A percentile compares a stretch with the other conserved stretches of the same genome.
These are phyloP conservation scores for Grallaria varia DNA, from an alignment of 2,113 vertebrate species.

Conservation along the genomic window DNA sequence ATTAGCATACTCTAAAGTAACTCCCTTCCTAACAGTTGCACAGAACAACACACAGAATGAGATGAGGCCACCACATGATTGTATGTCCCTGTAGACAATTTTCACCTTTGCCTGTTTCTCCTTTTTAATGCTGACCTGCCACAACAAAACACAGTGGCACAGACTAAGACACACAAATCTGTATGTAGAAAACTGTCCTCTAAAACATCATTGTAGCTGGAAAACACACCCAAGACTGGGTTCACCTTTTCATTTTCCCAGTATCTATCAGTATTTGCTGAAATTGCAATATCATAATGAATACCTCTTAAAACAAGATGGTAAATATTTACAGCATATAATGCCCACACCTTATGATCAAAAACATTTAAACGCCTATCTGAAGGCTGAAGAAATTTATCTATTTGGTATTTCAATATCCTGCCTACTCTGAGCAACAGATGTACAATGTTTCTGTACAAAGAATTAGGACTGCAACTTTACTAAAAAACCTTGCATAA, in stretches of 20 bases:
- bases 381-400: background rate
- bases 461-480: constrained; percentile 17
- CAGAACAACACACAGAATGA: background rate
- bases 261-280: background rate
- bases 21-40: background rate
- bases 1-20: background rate
- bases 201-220: background rate
- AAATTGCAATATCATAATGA: background rate
- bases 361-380: background rate
- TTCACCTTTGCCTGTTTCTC: background rate
- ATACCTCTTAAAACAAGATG: background rate
- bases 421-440: constrained; percentile 3
- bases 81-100: background rate
- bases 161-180: background rate
- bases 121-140: background rate
- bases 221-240: background rate
- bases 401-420: background rate
- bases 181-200: background rate
- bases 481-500: background rate
- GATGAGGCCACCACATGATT: background rate
- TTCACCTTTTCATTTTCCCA: background rate
- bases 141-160: background rate
- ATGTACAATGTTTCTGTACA: background rate
- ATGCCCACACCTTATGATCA: background rate
- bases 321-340: background rate